Conservation (phyloP, 2,113 vertebrate genomes). For the Vimba vimba region DNA sequence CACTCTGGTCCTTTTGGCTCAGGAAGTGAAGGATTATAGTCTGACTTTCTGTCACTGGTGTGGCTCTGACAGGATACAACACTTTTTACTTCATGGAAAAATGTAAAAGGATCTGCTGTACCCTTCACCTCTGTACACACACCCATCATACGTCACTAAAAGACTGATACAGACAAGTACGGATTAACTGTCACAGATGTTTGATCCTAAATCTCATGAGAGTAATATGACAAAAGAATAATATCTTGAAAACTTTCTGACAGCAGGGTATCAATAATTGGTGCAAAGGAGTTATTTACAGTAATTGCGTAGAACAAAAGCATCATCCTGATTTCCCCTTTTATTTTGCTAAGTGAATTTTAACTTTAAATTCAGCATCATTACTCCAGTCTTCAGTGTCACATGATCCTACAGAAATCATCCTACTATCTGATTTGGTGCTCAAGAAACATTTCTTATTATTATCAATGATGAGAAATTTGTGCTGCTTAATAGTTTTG, state of each 20-base stretch:
- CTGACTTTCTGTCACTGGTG: constrained; percentile 11
- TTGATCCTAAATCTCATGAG: background rate
- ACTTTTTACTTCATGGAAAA: constrained; percentile 48
- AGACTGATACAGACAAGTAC: background rate
- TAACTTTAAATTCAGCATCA: background rate
- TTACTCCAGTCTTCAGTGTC: background rate
- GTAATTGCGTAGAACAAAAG: background rate
- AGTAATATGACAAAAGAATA: background rate
- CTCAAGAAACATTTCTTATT: background rate
- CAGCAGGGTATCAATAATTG: background rate
- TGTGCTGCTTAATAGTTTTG: background rate
- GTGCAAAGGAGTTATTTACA: background rate
- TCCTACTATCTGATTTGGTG: background rate
- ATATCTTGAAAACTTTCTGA: too few species aligned
- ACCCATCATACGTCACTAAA: background rate
- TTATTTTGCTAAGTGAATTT: too few species aligned
- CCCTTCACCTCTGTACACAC: background rate
- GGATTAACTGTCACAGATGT: background rate
- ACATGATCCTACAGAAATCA: background rate
- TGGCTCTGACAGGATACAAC: constrained; percentile 26
- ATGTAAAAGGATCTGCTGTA: background rate
- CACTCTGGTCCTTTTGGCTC: constrained; percentile 47
- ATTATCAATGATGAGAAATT: background rate
- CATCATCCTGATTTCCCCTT: background rate
- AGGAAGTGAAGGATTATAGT: constrained; percentile 33